Conservation (phyloP, 2,888 invertebrate species). For the Pheosia tremula region DNA sequence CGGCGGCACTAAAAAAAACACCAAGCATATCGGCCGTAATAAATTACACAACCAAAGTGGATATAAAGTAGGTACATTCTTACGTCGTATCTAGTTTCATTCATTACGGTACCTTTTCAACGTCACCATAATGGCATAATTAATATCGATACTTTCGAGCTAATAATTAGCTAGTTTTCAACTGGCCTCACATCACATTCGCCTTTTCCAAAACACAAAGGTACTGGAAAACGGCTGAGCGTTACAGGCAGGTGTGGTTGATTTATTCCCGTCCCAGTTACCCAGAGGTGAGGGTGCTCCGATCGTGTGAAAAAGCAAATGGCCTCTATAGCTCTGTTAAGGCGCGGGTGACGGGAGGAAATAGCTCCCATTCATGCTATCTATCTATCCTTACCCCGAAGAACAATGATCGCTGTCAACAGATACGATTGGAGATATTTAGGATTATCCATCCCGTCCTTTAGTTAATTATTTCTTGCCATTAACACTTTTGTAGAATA, state of each 20-base stretch:
- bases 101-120: no score
- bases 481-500: neutral
- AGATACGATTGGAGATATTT: conserved; percentile 33
- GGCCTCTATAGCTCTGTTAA: conserved; percentile 35
- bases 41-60: no score
- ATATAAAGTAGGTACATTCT: no score
- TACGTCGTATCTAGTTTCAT: no score
- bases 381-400: conserved; percentile 37
- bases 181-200: neutral
- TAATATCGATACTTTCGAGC: neutral
- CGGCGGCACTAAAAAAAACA: no score
- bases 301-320: conserved; percentile 50
- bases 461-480: conserved; percentile 8
- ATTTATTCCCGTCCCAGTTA: conserved; percentile 57
- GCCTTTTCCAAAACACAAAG: neutral
- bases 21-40: no score
- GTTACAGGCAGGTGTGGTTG: conserved; percentile 35
- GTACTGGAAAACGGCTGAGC: conserved; percentile 13
- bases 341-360: conserved; percentile 47
- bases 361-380: conserved; percentile 50
- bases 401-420: conserved; percentile 48
- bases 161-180: neutral
- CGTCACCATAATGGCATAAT: no score
- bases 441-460: conserved; percentile 15
- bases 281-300: conserved; percentile 38